phyloP scores from a whole-genome alignment of 2,888 invertebrate species.

The Lysandra bellargus region DNA sequence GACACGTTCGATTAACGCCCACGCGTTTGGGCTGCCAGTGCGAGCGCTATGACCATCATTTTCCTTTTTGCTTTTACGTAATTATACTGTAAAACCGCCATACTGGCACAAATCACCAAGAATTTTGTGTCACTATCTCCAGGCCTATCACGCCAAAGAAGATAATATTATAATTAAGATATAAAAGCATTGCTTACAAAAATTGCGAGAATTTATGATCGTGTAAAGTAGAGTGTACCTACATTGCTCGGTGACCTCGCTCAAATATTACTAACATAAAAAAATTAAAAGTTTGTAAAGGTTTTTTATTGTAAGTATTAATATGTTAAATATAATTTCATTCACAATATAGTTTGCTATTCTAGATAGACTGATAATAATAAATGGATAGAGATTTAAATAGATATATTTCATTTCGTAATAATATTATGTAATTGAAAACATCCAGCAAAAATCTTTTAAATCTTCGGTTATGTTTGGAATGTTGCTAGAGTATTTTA shows the following conservation, averaged over 20 bases:
- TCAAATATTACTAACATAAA: no score
- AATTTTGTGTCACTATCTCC: no score
- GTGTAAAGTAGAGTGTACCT: no score
- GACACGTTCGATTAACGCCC: no score
- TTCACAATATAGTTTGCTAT: background rate
- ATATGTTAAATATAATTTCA: background rate
- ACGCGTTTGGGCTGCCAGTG: no score
- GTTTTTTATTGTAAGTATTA: no score
- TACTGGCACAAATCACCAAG: no score
- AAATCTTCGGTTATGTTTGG: background rate
- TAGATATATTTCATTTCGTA: background rate
- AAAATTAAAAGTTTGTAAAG: no score
- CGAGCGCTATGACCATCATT: no score
- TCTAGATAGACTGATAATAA: background rate
- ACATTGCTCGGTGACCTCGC: no score
- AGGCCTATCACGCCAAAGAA: background rate
- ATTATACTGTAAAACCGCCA: no score
- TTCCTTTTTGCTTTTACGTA: no score
- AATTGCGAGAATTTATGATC: background rate
- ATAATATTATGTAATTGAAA: background rate
- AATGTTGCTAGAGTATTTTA: background rate
- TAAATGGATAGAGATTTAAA: background rate
- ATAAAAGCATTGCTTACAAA: background rate
- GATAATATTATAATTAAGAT: background rate
- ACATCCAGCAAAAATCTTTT: background rate